phyloP scores from a whole-genome alignment of 2,888 invertebrate genomes.

The Hypomecis punctinalis region DNA sequence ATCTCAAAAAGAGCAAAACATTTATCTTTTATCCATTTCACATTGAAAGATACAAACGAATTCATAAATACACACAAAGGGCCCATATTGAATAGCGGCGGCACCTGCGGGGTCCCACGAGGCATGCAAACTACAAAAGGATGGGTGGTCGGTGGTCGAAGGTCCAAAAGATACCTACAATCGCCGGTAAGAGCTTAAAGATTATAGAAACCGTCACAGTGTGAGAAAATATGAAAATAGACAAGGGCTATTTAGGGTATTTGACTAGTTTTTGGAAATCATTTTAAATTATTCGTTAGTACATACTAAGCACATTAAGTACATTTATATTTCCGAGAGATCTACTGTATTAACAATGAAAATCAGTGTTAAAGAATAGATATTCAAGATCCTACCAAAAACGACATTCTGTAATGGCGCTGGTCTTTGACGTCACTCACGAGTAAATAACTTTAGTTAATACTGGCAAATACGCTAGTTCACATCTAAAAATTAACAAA shows the following conservation, averaged over 20 bases:
- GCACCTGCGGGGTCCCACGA: slow-evolving; percentile 52
- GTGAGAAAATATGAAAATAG: slow-evolving; percentile 5
- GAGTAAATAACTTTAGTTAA: no score
- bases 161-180: slow-evolving; percentile 17
- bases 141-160: slow-evolving; percentile 17
- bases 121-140: slow-evolving; percentile 30
- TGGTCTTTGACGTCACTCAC: no score
- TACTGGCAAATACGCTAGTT: no score
- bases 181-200: not conserved
- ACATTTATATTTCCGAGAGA: no score
- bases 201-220: slow-evolving; percentile 26
- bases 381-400: no score
- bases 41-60: slow-evolving; percentile 24
- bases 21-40: slow-evolving; percentile 12
- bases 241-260: not conserved
- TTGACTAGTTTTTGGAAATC: no score
- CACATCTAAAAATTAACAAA: no score
- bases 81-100: slow-evolving; percentile 36
- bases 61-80: slow-evolving; percentile 37
- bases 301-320: no score
- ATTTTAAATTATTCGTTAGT: no score
- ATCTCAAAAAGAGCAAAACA: slow-evolving; percentile 13
- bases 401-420: no score
- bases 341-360: no score
- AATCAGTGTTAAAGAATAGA: no score